Conservation (phyloP, 2,888 invertebrate genomes). For the Molorchus minor region DNA sequence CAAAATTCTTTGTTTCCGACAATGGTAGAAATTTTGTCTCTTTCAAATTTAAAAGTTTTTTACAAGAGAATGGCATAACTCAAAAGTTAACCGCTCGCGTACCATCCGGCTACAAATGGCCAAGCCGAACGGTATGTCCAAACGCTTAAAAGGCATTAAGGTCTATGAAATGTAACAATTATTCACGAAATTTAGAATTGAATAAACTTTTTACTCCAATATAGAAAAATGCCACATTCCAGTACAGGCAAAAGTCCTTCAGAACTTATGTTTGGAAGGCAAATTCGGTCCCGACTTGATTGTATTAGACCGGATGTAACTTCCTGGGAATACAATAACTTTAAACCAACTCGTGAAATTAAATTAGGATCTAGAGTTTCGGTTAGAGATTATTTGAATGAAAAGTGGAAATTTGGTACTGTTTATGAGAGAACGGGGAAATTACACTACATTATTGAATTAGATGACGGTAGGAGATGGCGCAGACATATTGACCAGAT, state of each 20-base stretch:
- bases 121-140: slow-evolving; percentile 46
- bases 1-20: slow-evolving; percentile 31
- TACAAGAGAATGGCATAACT: slow-evolving; percentile 10
- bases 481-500: slow-evolving; percentile 42
- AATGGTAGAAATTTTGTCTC: slow-evolving; percentile 31
- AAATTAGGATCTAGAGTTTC: slow-evolving; percentile 31
- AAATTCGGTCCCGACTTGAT: slow-evolving; percentile 37
- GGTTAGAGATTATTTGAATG: slow-evolving; percentile 25
- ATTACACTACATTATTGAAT: slow-evolving; percentile 36
- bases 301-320: too few relatives aligned
- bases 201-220: slow-evolving; percentile 23
- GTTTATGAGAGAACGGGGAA: slow-evolving; percentile 32
- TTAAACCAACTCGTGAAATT: slow-evolving; percentile 26
- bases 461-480: slow-evolving; percentile 40
- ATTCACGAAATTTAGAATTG: not conserved
- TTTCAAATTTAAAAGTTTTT: slow-evolving; percentile 17
- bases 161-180: slow-evolving; percentile 5
- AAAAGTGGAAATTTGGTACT: slow-evolving; percentile 39
- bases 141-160: slow-evolving; percentile 38
- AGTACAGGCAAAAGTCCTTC: slow-evolving; percentile 41
- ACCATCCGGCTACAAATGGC: slow-evolving; percentile 41
- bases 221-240: slow-evolving; percentile 29
- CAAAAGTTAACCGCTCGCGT: slow-evolving; percentile 39
- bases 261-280: slow-evolving; percentile 37
- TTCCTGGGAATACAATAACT: too few relatives aligned